phyloP scores from a whole-genome alignment of 2,797 vertebrate species.

The Mus caroli region DNA sequence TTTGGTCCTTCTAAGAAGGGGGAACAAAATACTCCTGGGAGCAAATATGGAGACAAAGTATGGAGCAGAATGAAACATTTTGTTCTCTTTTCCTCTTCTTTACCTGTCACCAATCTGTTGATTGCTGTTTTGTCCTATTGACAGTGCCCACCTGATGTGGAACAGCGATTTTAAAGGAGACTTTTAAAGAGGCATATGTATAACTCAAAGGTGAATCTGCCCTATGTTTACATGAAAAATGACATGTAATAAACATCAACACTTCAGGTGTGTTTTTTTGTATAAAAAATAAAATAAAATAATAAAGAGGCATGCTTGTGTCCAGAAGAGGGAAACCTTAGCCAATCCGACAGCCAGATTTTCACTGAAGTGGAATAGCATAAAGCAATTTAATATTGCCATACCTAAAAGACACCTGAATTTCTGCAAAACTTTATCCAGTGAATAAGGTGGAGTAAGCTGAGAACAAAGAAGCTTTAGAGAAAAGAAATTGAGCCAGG shows the following conservation, averaged over 20 bases:
- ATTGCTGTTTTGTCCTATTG: too few relatives aligned
- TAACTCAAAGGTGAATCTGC: constrained; percentile 31
- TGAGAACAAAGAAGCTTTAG: not conserved
- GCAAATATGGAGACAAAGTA: too few relatives aligned
- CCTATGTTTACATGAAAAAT: not conserved
- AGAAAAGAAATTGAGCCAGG: not conserved
- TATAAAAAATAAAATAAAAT: too few relatives aligned
- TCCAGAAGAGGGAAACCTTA: not conserved
- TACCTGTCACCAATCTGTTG: not conserved
- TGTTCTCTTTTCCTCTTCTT: not conserved
- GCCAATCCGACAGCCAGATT: not conserved
- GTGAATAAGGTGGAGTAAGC: not conserved
- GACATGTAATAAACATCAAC: not conserved
- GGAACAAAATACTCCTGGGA: too few relatives aligned
- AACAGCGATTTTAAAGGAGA: not conserved
- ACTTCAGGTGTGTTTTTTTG: not conserved
- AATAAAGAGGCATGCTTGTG: not conserved
- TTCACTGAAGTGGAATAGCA: not conserved
- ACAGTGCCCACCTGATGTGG: not conserved
- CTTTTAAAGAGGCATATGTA: not conserved
- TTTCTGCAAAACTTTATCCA: not conserved
- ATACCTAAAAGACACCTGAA: not conserved
- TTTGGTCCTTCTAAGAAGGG: too few relatives aligned
- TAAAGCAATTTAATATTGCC: not conserved
- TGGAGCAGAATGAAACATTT: not conserved